phyloP scores from a whole-genome alignment of 2,113 vertebrate species.

The Corvus cornix region DNA sequence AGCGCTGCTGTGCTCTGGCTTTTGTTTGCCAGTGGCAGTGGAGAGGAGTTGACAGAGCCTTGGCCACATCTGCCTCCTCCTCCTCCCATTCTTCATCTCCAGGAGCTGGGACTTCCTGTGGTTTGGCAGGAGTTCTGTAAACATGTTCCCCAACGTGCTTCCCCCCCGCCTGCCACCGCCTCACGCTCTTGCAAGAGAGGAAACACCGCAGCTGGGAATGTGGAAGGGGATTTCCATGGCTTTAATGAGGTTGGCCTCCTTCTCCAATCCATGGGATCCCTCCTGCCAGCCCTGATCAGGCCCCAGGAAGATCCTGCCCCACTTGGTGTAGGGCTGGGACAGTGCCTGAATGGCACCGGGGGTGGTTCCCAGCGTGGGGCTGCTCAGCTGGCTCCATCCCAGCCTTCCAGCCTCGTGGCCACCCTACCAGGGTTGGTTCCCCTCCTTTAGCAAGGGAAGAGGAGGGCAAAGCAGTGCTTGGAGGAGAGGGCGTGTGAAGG shows the following conservation, averaged over 20 bases:
- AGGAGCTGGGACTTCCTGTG: constrained; percentile 60
- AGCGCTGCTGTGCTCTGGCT: neutral
- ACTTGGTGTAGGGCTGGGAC: neutral
- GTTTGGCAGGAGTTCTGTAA: constrained; percentile 61
- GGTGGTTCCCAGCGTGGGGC: neutral
- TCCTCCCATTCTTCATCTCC: neutral
- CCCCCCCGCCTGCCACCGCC: neutral
- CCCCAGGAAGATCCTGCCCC: neutral
- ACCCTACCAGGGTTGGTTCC: neutral
- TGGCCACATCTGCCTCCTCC: constrained; percentile 9
- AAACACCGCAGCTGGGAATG: neutral
- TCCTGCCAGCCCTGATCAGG: fast-evolving
- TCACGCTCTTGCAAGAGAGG: neutral
- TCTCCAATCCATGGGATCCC: neutral
- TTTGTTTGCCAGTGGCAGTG: neutral
- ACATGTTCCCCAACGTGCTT: constrained; percentile 39
- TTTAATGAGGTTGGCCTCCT: neutral
- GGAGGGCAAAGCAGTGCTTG: neutral
- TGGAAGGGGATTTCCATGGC: constrained; percentile 35
- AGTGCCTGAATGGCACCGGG: neutral
- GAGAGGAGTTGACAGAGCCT: constrained; percentile 10
- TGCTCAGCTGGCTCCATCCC: neutral
- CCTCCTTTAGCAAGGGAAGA: neutral
- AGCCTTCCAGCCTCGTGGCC: neutral
- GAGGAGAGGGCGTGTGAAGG: neutral